Conservation (phyloP, 2,888 invertebrate species). For the Xanthia icteritia region DNA sequence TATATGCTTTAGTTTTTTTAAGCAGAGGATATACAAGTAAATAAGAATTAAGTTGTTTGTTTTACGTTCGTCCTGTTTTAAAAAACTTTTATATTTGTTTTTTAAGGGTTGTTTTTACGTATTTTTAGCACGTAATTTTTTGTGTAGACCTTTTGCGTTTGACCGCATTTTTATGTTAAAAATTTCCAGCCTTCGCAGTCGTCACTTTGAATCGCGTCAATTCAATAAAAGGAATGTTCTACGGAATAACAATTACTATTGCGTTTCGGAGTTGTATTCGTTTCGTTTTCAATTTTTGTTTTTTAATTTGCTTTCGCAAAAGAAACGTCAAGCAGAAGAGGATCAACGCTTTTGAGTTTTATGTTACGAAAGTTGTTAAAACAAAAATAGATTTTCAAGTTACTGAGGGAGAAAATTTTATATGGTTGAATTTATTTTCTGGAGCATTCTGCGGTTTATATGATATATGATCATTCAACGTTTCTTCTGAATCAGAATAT, state of each 20-base stretch:
- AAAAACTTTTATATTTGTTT: conserved; percentile 61
- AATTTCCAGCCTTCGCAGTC: conserved; percentile 55
- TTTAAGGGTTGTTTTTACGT: conserved; percentile 55
- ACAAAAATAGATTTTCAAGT: conserved; percentile 52
- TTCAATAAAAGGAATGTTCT: conserved; percentile 68
- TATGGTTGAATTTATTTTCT: conserved; percentile 42
- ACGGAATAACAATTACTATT: conserved; percentile 66
- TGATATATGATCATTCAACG: conserved; percentile 21
- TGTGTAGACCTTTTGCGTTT: conserved; percentile 63
- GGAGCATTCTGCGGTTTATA: conserved; percentile 23
- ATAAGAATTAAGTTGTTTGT: conserved; percentile 54
- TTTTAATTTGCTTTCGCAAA: conserved; percentile 59
- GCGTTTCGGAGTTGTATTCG: conserved; percentile 57
- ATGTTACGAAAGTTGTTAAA: conserved; percentile 55
- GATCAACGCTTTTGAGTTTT: conserved; percentile 55
- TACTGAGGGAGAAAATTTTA: conserved; percentile 42
- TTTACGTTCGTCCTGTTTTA: conserved; percentile 55
- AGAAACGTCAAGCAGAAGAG: conserved; percentile 40
- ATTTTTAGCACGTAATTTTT: conserved; percentile 65
- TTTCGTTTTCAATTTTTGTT: conserved; percentile 66
- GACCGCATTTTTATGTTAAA: conserved; percentile 64
- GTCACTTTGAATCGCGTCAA: conserved; percentile 65
- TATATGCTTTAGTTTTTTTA: conserved; percentile 45
- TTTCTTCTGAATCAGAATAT: conserved; percentile 11
- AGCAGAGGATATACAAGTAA: conserved; percentile 38